Evolutionary conservation across 2,113 vertebrate species (phyloP).

Genomic region (Camelus dromedarius): DNA sequence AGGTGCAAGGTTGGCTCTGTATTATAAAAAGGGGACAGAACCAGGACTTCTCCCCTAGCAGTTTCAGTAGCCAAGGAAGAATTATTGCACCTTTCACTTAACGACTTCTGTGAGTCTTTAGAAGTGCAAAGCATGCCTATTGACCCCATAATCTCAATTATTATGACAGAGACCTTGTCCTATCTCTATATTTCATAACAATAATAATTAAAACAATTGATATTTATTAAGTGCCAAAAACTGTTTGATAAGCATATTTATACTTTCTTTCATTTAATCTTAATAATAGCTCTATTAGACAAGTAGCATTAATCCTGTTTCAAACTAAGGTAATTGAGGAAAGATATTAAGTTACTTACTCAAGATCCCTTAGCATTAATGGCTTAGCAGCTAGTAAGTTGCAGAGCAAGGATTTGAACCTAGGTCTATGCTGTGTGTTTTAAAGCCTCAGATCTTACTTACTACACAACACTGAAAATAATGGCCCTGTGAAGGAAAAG

Average conservation of each 20-base stretch:
- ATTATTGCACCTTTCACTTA: constrained; percentile 25
- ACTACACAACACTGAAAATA: background rate
- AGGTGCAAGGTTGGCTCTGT: background rate
- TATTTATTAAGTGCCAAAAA: constrained; percentile 21
- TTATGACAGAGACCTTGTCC: background rate
- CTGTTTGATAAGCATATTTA: background rate
- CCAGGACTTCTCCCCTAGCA: background rate
- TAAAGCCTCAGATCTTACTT: background rate
- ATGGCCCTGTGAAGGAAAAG: background rate
- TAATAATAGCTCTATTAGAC: background rate
- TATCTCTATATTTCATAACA: background rate
- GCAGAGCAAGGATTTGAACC: background rate
- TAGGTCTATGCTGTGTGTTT: background rate
- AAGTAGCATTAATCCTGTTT: constrained; percentile 12
- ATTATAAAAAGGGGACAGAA: background rate
- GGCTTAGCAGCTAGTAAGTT: background rate
- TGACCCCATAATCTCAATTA: background rate
- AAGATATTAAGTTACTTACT: background rate
- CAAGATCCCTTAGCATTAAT: background rate
- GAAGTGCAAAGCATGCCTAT: background rate
- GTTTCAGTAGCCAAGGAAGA: constrained; percentile 6
- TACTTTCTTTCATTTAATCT: constrained; percentile 33
- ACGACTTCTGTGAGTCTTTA: background rate
- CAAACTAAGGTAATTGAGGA: background rate
- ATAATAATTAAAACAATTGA: constrained; percentile 45